These are phyloP conservation scores for Ectropis crepuscularia DNA, from an alignment of 2,888 invertebrate species.

Conservation along the genomic window DNA sequence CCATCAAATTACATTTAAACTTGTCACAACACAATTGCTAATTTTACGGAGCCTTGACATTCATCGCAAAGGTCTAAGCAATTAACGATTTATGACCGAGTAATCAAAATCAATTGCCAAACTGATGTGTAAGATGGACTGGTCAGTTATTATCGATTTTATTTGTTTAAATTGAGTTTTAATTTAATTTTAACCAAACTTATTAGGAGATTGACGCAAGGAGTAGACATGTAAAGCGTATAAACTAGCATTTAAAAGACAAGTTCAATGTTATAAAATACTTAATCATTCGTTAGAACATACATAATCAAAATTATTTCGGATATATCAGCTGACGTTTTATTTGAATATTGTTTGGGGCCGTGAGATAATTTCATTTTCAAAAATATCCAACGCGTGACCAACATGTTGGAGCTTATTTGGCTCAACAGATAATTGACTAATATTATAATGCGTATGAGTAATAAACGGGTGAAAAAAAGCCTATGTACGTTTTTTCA, in stretches of 20 bases:
- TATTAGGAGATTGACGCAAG: constrained; percentile 1
- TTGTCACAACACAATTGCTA: constrained; percentile 47
- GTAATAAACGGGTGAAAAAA: too few relatives aligned
- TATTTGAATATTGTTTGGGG: too few relatives aligned
- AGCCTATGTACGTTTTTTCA: too few relatives aligned
- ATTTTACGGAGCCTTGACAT: constrained; percentile 54
- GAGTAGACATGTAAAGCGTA: neutral
- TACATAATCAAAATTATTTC: too few relatives aligned
- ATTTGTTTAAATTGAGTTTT: constrained; percentile 24
- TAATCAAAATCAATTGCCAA: constrained; percentile 40
- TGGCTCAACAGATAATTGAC: too few relatives aligned
- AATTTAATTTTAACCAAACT: constrained; percentile 19
- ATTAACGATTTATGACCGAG: constrained; percentile 47
- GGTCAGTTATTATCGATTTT: constrained; percentile 17
- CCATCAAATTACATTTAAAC: constrained; percentile 33
- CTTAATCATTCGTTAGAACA: neutral
- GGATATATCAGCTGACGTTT: too few relatives aligned
- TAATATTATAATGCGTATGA: too few relatives aligned
- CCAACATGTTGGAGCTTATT: too few relatives aligned
- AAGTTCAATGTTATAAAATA: constrained; percentile 2
- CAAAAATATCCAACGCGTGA: too few relatives aligned
- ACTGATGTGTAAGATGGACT: constrained; percentile 36
- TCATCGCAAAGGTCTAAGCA: constrained; percentile 53
- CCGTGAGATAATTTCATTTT: too few relatives aligned
- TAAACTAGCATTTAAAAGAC: constrained; percentile 1